Conservation (phyloP, 2,797 vertebrate genomes). For the Acipenser transmontanus region DNA sequence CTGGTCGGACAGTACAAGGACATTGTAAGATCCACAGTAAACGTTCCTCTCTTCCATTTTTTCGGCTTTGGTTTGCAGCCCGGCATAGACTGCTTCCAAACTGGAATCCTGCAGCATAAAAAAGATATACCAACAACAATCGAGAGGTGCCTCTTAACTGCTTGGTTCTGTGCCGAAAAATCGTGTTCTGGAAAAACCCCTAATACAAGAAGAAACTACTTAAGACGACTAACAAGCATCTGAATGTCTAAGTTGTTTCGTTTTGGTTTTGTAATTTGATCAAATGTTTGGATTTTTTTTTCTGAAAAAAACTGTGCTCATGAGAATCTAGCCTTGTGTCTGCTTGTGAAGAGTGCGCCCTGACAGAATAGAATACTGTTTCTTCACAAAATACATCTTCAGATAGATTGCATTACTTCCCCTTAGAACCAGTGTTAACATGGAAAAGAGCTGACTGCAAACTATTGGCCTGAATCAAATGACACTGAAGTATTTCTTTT, state of each 20-base stretch:
- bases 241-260: constrained; percentile 14
- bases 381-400: too few relatives aligned
- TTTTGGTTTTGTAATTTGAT: constrained; percentile 5
- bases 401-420: too few relatives aligned
- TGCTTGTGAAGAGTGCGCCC: too few relatives aligned
- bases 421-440: too few relatives aligned
- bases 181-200: too few relatives aligned
- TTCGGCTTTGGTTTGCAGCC: constrained; percentile 53
- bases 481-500: not conserved
- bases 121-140: not conserved
- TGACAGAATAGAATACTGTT: too few relatives aligned
- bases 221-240: not conserved
- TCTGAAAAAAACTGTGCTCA: too few relatives aligned
- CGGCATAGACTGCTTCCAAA: constrained; percentile 52
- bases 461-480: not conserved
- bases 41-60: constrained; percentile 80
- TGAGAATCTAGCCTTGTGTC: too few relatives aligned
- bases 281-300: too few relatives aligned
- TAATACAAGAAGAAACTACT: too few relatives aligned
- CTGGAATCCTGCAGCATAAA: constrained; percentile 32
- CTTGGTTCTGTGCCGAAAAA: not conserved
- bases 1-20: constrained; percentile 50
- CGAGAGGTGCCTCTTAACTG: not conserved
- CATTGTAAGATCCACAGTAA: constrained; percentile 73
- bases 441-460: too few relatives aligned